Base-by-base conservation (phyloP, 2,888 invertebrate species). In the Ephialtes manifestator region DNA sequence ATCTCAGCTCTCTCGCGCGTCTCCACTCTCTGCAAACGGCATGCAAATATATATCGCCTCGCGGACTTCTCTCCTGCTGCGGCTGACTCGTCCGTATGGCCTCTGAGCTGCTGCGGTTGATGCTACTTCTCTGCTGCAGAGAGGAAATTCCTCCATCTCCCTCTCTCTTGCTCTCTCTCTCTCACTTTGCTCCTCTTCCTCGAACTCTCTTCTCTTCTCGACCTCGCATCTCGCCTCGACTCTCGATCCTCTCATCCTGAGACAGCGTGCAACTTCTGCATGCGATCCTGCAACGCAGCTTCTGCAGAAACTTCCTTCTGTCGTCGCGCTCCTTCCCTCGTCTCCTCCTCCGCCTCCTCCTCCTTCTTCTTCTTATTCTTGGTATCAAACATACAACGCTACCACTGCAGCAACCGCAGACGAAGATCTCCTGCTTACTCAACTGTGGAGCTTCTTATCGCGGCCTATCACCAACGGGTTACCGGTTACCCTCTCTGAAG, bases 1-100 rank as follows among this genome's bases (percentile, higher is more conserved):
- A 80, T 72, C 67, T 76, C 53, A 48, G 67, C 75, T 74, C 68
- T 78, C 67, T 31, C 55, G 53, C 55, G 39, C 55, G 18, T 46
- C 39, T 74, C 65, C 15, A 20, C 70, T 75, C 86, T 78, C 84
- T 87, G 87, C 91, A 91, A 90, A 92, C 92, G 90, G 92, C 92
- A 93, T 93, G 93, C 93, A 93, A 93, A 93, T 93, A 92, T 91
- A 90, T 88, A 89, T 88, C 88, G 88, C 87, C 87, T 74, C 70
- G 74, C 76, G 72, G 84, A 84, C 88, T 87, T 87, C 83, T 87
- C 85, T 85, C 84, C 83, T 83, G 84, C 84, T 81, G 85, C 20
- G 82, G 84, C 76, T 53, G 67, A 78, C 79, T 84, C 79, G 80
- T 82, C 83, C 63, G 67, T 82, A 74, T 55, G 43, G 82, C 78